These are phyloP conservation scores for Gnathonemus echidnorhynchus DNA, from an alignment of 2,113 vertebrate genomes.

Conservation along the genomic window DNA sequence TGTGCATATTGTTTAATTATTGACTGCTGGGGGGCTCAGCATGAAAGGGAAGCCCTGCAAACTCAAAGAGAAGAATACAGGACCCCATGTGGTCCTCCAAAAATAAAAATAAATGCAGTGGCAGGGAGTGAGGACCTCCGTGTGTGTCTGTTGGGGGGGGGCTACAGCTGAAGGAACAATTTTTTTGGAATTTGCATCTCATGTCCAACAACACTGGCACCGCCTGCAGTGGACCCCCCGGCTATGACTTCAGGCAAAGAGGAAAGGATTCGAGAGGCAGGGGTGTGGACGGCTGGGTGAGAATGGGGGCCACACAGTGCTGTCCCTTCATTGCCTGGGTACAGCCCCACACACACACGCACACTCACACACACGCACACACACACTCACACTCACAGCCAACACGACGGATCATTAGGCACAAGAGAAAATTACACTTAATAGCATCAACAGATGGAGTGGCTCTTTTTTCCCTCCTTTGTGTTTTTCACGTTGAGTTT, in stretches of 20 bases:
- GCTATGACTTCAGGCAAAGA: slow-evolving; percentile 54
- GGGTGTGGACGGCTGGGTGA: slow-evolving; percentile 53
- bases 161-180: slow-evolving; percentile 28
- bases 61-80: slow-evolving; percentile 41
- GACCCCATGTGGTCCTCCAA: slow-evolving; percentile 60
- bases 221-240: slow-evolving; percentile 47
- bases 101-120: slow-evolving; percentile 52
- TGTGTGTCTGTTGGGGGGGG: slow-evolving; percentile 18
- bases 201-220: slow-evolving; percentile 46
- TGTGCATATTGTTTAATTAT: slow-evolving; percentile 58
- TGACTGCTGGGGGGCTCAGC: slow-evolving; percentile 55
- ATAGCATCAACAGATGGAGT: slow-evolving; percentile 93
- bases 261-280: slow-evolving; percentile 66
- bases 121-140: slow-evolving; percentile 42
- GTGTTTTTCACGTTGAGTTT: slow-evolving; percentile 54
- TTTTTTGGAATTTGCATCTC: slow-evolving; percentile 42
- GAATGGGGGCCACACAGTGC: slow-evolving; percentile 41
- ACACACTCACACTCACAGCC: slow-evolving; percentile 66
- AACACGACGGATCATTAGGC: slow-evolving; percentile 84
- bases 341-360: slow-evolving; percentile 56
- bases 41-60: slow-evolving; percentile 44
- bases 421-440: slow-evolving; percentile 87
- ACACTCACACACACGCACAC: slow-evolving; percentile 62
- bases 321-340: slow-evolving; percentile 54
- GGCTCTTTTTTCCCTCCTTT: slow-evolving; percentile 79